Base-by-base conservation (phyloP, 1,140 invertebrate genomes). In the Grapholita molesta region DNA sequence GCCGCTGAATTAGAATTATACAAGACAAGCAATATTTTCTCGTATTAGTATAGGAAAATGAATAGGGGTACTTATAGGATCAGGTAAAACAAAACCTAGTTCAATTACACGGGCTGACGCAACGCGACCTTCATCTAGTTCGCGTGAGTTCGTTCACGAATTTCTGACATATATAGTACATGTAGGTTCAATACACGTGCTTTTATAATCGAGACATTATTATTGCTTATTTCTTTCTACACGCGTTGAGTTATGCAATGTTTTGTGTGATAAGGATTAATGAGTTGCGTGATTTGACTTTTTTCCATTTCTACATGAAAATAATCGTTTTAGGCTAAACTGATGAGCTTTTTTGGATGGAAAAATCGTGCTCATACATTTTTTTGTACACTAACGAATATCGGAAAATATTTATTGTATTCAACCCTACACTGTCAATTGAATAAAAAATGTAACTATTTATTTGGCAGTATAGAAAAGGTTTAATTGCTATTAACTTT, bases 181-280 rank as follows among this genome's bases (percentile, higher is more conserved):
- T 48, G 42, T 8, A 48, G 42, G 42, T 48, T 48, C 35, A 38
- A 2, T 15, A 48, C 42, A 21, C 42, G 18, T 48, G 42, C 42
- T 48, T 48, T 48, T 48, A 48, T 48, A 48, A 48, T 48, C 42
- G 42, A 48, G 21, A 48, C 42, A 48, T 48, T 48, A 48, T 48
- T 38, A 48, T n/a, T 21, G 42, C 15, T 21, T 18, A 21, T 48
- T 48, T 48, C 38, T 48, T 21, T 48, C 15, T 48, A 21, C 42
- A 48, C 42, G 42, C 42, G 42, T 21, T 38, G n/a, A 7, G 28
- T 30, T 48, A 48, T 42, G 38, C 42, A 48, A 21, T 21, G 6
- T 48, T 8, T 21, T 15, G 18, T 21, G 21, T 48, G 42, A 48
- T 48, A 48, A 48, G 42, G 42, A 48, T 48, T 48, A 48, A 48